Conservation (phyloP, 2,888 invertebrate genomes). For the Mantis religiosa region DNA sequence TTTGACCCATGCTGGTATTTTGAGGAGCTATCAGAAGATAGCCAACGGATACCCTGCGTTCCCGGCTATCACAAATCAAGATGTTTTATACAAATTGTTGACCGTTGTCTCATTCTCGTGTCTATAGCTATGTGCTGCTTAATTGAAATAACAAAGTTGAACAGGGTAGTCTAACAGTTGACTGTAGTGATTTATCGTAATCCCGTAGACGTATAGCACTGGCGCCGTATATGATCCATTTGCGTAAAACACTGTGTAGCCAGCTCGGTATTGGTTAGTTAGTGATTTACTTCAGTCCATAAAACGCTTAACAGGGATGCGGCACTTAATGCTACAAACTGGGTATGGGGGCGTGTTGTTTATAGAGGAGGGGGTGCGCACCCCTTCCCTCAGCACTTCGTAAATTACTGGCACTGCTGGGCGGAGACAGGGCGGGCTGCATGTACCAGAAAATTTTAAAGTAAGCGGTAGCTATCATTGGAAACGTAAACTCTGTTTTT, state of each 20-base stretch:
- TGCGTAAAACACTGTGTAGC: not conserved
- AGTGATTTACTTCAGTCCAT: not conserved
- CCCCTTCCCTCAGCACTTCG: not conserved
- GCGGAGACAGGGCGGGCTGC: not conserved
- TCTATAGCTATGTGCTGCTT: no score
- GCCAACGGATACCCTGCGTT: no score
- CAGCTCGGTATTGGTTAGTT: not conserved
- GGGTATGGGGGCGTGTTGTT: not conserved
- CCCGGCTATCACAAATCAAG: no score
- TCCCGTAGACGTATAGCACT: not conserved
- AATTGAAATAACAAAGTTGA: no score
- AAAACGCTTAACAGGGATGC: not conserved
- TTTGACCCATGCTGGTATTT: no score
- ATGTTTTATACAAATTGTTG: no score
- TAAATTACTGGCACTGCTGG: not conserved
- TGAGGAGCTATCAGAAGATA: no score
- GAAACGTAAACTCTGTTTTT: no score
- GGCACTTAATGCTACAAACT: not conserved
- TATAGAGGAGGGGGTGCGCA: not conserved
- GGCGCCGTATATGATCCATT: not conserved
- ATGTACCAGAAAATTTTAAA: not conserved
- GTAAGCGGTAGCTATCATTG: not conserved
- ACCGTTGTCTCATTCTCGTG: no score
- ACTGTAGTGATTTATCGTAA: no score
- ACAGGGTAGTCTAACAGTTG: no score